Evolutionary conservation across 64 coral and sea anemone genomes (phyloP).

Genomic region (Stylophora pistillata): DNA sequence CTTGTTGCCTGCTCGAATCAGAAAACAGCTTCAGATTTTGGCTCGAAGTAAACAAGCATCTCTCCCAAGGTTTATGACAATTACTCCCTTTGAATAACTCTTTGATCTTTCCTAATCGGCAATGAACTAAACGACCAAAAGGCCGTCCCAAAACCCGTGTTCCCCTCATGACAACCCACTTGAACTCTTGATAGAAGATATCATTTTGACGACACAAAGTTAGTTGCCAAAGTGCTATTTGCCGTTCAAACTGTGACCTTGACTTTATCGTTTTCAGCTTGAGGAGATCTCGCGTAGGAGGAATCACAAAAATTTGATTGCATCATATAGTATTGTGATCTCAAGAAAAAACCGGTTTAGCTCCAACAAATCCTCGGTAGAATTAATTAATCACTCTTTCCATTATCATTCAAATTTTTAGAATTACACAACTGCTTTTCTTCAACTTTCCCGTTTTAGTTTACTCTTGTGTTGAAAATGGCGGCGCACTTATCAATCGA

Average conservation of each 20-base stretch:
- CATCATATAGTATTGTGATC: neutral
- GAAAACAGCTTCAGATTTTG: conserved; percentile 2
- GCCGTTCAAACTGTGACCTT: neutral
- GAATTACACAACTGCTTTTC: neutral
- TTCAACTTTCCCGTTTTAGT: no score
- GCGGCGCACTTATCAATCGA: neutral
- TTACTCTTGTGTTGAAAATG: no score
- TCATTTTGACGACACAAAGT: neutral
- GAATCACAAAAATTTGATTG: neutral
- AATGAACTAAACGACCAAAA: conserved; percentile 3
- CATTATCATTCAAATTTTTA: neutral
- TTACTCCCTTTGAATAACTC: neutral
- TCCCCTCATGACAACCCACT: conserved; percentile 1
- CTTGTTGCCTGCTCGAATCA: conserved; percentile 29
- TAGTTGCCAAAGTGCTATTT: neutral
- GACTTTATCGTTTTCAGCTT: no score
- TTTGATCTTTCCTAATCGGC: neutral
- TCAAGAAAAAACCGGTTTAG: neutral
- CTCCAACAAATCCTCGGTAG: neutral
- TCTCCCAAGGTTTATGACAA: neutral
- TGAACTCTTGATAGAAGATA: neutral
- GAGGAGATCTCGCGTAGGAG: neutral
- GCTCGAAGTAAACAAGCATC: neutral
- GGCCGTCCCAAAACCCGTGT: neutral
- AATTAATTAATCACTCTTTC: neutral